Base-by-base conservation (phyloP, 2,113 vertebrate genomes). In the Silurus glanis region DNA sequence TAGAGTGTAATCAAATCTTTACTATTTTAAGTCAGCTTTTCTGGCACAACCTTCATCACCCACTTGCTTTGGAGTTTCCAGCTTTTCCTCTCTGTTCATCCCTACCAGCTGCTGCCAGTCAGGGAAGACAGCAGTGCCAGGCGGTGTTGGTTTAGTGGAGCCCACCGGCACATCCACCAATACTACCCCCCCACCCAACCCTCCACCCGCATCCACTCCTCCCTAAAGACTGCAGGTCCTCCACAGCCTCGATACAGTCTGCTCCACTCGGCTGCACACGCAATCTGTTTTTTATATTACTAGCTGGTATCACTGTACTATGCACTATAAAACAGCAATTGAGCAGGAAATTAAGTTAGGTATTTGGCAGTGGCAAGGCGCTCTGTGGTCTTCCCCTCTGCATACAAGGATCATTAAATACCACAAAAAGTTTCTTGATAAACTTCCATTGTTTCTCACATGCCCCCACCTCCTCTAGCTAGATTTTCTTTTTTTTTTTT, bases 281-380 rank as follows among this genome's bases (percentile, higher is more conserved):
- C 95, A 96, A 95, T 95, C 94, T 96, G 94, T 95, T 95, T 95
- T 94, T 95, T 94, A 95, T 95, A 96, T 95, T 94, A 95, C 94
- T 94, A 95, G 94, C 90, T 94, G 94, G 93, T 95, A 95, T 94
- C 93, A 93, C 94, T 94, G 94, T 94, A 95, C 93, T 95, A 96
- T 95, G 95, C 95, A 94, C 95, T 95, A 95, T 95, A 96, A 95
- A 95, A 95, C 95, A 95, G 90, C 93, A 94, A 95, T 94, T 96
- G 95, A 94, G 94, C 93, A 94, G 93, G 95, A 95, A 95, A 95
- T 95, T 95, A 95, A 96, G 95, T 95, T 96, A 96, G 94, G 83
- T 95, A 94, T 96, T 95, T 95, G 92, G 90, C 90, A 93, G 91
- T 88, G 89, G 91, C 94, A 91, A 94, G 94, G 92, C 91, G 91